These are phyloP conservation scores for Marasmarcha lunaedactyla DNA, from an alignment of 2,888 invertebrate species.

Conservation along the genomic window DNA sequence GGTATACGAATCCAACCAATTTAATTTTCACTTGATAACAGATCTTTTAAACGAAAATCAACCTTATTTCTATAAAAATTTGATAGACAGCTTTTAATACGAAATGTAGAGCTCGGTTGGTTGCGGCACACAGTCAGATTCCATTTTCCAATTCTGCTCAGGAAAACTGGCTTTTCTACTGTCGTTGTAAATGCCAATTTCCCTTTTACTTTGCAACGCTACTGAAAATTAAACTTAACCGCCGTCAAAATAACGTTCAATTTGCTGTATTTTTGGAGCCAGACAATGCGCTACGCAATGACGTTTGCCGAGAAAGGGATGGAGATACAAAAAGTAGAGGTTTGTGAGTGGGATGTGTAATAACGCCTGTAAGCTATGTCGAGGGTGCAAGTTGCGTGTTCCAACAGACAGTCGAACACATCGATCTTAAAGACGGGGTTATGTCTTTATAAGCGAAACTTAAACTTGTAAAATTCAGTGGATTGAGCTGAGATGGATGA, in stretches of 20 bases:
- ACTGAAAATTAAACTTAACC: slow-evolving; percentile 26
- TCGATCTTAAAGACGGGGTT: slow-evolving; percentile 64
- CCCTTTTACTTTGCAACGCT: slow-evolving; percentile 32
- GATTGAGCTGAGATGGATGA: no score
- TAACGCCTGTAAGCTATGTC: slow-evolving; percentile 36
- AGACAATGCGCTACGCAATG: slow-evolving; percentile 68
- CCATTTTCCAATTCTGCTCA: slow-evolving; percentile 58
- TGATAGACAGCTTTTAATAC: background rate
- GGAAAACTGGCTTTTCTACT: slow-evolving; percentile 66
- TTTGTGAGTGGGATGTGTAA: slow-evolving; percentile 31
- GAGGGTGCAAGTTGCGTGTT: slow-evolving; percentile 53
- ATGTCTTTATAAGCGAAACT: no score
- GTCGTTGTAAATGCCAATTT: slow-evolving; percentile 65
- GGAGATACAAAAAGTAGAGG: slow-evolving; percentile 18
- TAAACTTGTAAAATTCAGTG: no score
- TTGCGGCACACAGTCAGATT: slow-evolving; percentile 34
- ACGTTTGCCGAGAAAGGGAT: slow-evolving; percentile 52
- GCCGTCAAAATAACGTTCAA: background rate
- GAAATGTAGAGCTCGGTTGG: background rate
- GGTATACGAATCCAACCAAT: slow-evolving; percentile 7
- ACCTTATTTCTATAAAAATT: slow-evolving; percentile 5
- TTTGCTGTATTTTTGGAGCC: background rate
- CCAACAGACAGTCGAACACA: slow-evolving; percentile 43
- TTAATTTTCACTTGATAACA: slow-evolving; percentile 1
- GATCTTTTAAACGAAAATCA: slow-evolving; percentile 6